Evolutionary conservation across 2,797 vertebrate species (phyloP).

Genomic region (Helicolenus hilgendorfi): DNA sequence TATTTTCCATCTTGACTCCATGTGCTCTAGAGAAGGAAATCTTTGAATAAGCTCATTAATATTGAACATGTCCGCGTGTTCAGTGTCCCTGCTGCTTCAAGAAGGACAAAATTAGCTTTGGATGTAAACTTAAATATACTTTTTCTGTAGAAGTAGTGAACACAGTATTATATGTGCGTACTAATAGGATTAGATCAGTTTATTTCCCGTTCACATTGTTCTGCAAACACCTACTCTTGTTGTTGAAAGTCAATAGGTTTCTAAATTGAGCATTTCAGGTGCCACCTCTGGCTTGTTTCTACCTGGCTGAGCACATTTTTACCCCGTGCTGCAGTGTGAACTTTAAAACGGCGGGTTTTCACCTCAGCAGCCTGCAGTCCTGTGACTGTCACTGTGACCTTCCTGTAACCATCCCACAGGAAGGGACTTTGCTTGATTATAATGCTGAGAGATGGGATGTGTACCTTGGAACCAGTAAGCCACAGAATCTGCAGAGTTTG

Average conservation of each 20-base stretch:
- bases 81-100: not conserved
- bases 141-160: not conserved
- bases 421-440: conserved; percentile 78
- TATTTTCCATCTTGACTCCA: conserved; percentile 50
- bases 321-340: conserved; percentile 25
- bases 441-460: conserved; percentile 71
- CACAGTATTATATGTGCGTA: not conserved
- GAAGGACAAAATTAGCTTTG: not conserved
- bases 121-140: not conserved
- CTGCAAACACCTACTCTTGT: not conserved
- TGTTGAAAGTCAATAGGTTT: conserved; percentile 9
- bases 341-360: conserved; percentile 28
- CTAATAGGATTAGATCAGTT: not conserved
- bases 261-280: conserved; percentile 1
- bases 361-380: conserved; percentile 52
- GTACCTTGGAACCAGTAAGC: conserved; percentile 77
- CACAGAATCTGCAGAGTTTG: conserved; percentile 76
- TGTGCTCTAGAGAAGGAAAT: conserved; percentile 23
- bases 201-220: not conserved
- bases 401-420: conserved; percentile 66
- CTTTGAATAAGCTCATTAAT: not conserved
- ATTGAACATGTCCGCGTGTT: conserved; percentile 4
- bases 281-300: conserved; percentile 11
- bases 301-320: conserved; percentile 17
- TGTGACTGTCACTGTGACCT: conserved; percentile 73